Base-by-base conservation (phyloP, 2,797 vertebrate genomes). In the Podarcis siculus region DNA sequence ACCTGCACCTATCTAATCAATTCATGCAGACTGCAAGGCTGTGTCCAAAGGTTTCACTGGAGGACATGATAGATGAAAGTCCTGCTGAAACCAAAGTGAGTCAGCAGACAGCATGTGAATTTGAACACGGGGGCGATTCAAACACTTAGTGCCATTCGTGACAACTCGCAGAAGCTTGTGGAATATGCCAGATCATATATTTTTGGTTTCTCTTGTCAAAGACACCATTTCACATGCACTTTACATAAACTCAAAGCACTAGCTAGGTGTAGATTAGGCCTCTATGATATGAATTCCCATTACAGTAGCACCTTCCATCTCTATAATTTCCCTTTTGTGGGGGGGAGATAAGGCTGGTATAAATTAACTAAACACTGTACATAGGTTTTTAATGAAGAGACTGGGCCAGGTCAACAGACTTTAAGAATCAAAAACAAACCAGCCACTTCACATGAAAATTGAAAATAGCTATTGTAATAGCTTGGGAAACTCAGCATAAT, bases 341-440 rank as follows among this genome's bases (percentile, higher is more conserved):
- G 58, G 49, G 12, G 12, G 49, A 55, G 49, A 88, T 25, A 15
- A 91, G 7, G 17, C 82, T 85, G 85, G 86, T 35, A 92, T 75
- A 81, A 92, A 92, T 93, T 85, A 93, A 92, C 58, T 76, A 71
- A 45, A 27, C 83, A 35, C 15, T 79, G 23, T 73, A 82, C 77
- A 88, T 66, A 55, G 27, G 45, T 10, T 77, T 23, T 6, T 58
- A 86, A 49, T 58, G 90, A 87, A 92, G 83, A 49, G 80, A 8
- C 61, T 5, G 88, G 55, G 30, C 27, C 17, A 82, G 45, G 69
- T 87, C 83, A 85, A 42, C 3, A 15, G 39, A 30, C 66, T 93
- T 93, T 76, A 89, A 95, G 92, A 92, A 93, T 66, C 19, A 87
- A 93, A 94, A 49, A 30, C 23, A 90, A 90, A 87, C 10, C 32